Percentiles rank a stretch among this genome's conserved stretches.
These are phyloP conservation scores for Notodromas monacha DNA, from an alignment of 2,888 invertebrate species.

Conservation along the genomic window DNA sequence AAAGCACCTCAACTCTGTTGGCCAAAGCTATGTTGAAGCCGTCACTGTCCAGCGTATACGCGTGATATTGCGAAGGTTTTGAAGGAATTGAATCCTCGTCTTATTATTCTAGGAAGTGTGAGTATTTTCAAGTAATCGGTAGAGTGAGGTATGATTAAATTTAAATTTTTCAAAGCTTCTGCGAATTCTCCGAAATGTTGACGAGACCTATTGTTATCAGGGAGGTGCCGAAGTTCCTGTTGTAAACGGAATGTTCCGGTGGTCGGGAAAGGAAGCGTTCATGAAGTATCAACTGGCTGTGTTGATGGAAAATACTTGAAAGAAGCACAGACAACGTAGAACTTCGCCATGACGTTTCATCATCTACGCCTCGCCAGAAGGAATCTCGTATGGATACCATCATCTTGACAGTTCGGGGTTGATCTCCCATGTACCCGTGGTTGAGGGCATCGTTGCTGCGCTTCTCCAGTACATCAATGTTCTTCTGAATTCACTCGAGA, in stretches of 20 bases:
- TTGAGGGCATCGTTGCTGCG: slow-evolving; percentile 13
- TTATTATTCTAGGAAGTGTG: too few species aligned
- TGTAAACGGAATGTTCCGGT: slow-evolving; percentile 19
- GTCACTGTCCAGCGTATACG: slow-evolving; percentile 18
- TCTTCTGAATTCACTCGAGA: neutral
- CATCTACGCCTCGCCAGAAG: slow-evolving; percentile 15
- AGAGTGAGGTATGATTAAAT: too few species aligned
- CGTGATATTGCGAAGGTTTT: slow-evolving; percentile 18
- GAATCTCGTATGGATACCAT: slow-evolving; percentile 15
- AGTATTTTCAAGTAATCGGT: too few species aligned
- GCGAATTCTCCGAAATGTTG: too few species aligned
- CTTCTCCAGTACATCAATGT: slow-evolving; percentile 10
- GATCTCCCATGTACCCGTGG: slow-evolving; percentile 15
- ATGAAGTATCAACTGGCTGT: slow-evolving; percentile 21
- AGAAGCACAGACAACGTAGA: slow-evolving; percentile 16
- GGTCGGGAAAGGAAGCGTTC: slow-evolving; percentile 19
- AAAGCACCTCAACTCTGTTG: slow-evolving; percentile 19
- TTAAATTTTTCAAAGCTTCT: too few species aligned
- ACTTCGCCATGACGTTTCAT: slow-evolving; percentile 12
- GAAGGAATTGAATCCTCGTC: too few species aligned
- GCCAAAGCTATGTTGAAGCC: slow-evolving; percentile 13
- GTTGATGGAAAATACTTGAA: slow-evolving; percentile 16
- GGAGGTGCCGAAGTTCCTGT: too few species aligned
- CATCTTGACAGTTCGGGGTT: slow-evolving; percentile 15
- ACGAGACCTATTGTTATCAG: too few species aligned